Conservation (phyloP, 2,888 invertebrate species). For the Boloria selene region DNA sequence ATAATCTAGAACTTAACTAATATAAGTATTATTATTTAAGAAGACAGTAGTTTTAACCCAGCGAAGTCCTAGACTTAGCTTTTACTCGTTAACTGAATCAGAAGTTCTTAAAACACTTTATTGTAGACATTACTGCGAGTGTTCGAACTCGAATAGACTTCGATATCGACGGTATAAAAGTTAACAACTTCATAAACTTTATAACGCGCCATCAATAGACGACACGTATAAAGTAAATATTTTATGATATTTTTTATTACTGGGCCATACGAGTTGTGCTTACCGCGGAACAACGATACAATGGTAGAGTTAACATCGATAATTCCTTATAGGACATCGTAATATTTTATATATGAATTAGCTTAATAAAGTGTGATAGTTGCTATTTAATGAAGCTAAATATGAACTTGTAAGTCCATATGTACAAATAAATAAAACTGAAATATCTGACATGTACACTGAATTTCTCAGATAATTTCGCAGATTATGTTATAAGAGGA, state of each 20-base stretch:
- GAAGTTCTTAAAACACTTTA: constrained; percentile 40
- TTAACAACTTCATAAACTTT: constrained; percentile 72
- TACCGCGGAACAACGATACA: constrained; percentile 19
- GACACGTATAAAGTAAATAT: constrained; percentile 59
- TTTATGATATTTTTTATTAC: constrained; percentile 56
- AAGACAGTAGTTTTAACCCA: background rate
- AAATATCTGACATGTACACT: no score
- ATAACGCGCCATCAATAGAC: constrained; percentile 68
- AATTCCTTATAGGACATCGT: background rate
- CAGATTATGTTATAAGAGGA: no score
- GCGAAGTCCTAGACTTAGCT: constrained; percentile 25
- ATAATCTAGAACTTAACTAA: background rate
- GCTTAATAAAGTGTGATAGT: no score
- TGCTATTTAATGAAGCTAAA: background rate
- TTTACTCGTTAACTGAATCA: constrained; percentile 35
- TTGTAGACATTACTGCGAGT: constrained; percentile 33
- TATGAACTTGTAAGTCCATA: background rate
- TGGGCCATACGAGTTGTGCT: constrained; percentile 17
- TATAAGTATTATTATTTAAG: constrained; percentile 10
- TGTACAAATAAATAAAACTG: background rate
- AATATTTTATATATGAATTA: background rate
- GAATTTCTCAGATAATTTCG: no score
- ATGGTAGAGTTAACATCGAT: constrained; percentile 6
- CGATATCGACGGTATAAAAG: constrained; percentile 62
- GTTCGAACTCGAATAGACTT: constrained; percentile 35